Evolutionary conservation across 2,888 invertebrate genomes (phyloP).

Genomic region (Drosophila longiperda): DNA sequence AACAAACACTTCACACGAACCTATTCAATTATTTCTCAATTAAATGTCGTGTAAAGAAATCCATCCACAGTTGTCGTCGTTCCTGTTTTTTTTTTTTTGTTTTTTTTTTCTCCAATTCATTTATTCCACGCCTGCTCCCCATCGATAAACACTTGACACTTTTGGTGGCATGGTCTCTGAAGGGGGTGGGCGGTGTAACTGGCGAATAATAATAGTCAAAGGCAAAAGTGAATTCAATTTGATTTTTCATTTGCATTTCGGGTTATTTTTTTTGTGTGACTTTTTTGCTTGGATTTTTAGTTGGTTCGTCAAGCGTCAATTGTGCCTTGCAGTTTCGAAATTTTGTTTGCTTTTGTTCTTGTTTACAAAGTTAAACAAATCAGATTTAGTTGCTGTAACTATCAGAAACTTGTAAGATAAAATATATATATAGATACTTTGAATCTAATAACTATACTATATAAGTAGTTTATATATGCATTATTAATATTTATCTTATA

Average conservation of each 20-base stretch:
- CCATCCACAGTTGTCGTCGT: slow-evolving; percentile 37
- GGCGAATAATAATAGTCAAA: slow-evolving; percentile 47
- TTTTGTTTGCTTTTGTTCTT: slow-evolving; percentile 17
- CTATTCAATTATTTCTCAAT: slow-evolving; percentile 84
- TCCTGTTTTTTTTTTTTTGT: slow-evolving; percentile 14
- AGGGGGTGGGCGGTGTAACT: not conserved
- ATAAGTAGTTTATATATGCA: too few species aligned
- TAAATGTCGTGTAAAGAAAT: slow-evolving; percentile 80
- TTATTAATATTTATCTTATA: too few species aligned
- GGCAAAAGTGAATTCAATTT: slow-evolving; percentile 67
- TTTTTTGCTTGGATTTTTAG: slow-evolving; percentile 24
- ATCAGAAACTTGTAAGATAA: not conserved
- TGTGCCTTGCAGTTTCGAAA: slow-evolving; percentile 34
- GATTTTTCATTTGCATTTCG: slow-evolving; percentile 55
- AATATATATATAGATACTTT: too few species aligned
- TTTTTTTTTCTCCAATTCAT: slow-evolving; percentile 1
- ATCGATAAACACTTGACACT: slow-evolving; percentile 67
- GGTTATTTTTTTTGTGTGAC: slow-evolving; percentile 28
- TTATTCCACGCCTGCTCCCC: slow-evolving; percentile 20
- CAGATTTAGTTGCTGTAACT: not conserved
- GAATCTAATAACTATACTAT: too few species aligned
- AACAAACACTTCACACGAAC: slow-evolving; percentile 83
- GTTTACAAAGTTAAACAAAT: not conserved
- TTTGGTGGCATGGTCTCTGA: slow-evolving; percentile 38
- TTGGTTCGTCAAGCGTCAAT: slow-evolving; percentile 29